These are phyloP conservation scores for Choloepus hoffmanni DNA, from an alignment of 2,113 vertebrate genomes.

Conservation along the genomic window DNA sequence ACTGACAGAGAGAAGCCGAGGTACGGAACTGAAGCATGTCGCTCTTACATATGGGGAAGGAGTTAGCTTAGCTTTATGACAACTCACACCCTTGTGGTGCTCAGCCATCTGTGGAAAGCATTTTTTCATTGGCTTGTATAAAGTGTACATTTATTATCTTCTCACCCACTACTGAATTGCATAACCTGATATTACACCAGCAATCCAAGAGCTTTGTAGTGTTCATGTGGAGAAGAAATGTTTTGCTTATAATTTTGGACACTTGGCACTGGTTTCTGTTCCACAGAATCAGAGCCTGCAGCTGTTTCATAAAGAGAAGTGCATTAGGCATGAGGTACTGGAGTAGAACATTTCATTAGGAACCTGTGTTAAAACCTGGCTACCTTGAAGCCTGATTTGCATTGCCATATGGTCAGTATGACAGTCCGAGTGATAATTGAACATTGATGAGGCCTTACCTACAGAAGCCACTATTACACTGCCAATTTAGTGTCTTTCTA, in stretches of 20 bases:
- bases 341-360: background rate
- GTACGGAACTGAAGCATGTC: background rate
- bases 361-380: background rate
- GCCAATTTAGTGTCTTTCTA: background rate
- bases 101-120: background rate
- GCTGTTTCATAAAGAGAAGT: background rate
- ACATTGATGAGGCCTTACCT: background rate
- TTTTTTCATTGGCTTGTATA: background rate
- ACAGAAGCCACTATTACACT: background rate
- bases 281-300: background rate
- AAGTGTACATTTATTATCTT: background rate
- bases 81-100: background rate
- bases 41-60: accelerated
- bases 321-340: background rate
- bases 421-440: background rate
- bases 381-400: background rate
- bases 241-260: background rate
- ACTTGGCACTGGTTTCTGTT: background rate
- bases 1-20: background rate
- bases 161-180: background rate
- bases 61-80: background rate
- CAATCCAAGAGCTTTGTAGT: background rate
- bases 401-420: background rate
- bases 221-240: background rate
- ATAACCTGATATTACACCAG: background rate